Base-by-base conservation (phyloP, 2,797 vertebrate genomes). In the Phrynocephalus vlangalii region DNA sequence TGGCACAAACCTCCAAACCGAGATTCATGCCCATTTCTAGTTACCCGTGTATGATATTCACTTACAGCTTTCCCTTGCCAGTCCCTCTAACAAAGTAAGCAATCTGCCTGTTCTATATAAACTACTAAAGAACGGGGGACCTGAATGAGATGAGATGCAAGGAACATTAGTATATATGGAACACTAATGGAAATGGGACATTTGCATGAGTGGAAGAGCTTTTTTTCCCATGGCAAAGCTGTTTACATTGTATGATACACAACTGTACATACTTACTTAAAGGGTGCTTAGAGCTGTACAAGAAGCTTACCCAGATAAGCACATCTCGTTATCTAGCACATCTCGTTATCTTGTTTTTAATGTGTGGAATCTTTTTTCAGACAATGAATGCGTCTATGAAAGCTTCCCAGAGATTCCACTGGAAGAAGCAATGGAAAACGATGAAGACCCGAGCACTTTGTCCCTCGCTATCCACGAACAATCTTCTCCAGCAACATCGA, bases 371-470 rank as follows among this genome's bases (percentile, higher is more conserved):
- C 94, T 86, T 95, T 44, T 95, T 93, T 84, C 95, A 99, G 99
- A 96, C 97, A 97, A 98, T 88, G 97, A 97, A 83, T 97, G 97
- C 92, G 96, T 97, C 83, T 98, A 98, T 79, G 96, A 97, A 91
- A 96, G 96, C 83, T 98, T 97, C 93, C 94, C 97, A 33, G 96
- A 97, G 2, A 95, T 97, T 94, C 95, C 97, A 93, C 92, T 98
- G 95, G 98, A 98, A 52, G 97, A 98, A 79, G 91, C 86, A 1
- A 95, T 97, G 82, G 97, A 96, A 92, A 96, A 96, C 72, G 98
- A 98, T 79, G 97, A 96, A 72, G 97, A 98, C 92, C 95, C 95
- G 30, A 84, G 92, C 24, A 93, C 92, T 0, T 15, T 94, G 1
- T 93, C 95, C 2, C 66, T 97, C 90, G 94, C 94, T 89, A 90